Conservation (phyloP, 2,113 vertebrate genomes). For the Ciconia boyciana region DNA sequence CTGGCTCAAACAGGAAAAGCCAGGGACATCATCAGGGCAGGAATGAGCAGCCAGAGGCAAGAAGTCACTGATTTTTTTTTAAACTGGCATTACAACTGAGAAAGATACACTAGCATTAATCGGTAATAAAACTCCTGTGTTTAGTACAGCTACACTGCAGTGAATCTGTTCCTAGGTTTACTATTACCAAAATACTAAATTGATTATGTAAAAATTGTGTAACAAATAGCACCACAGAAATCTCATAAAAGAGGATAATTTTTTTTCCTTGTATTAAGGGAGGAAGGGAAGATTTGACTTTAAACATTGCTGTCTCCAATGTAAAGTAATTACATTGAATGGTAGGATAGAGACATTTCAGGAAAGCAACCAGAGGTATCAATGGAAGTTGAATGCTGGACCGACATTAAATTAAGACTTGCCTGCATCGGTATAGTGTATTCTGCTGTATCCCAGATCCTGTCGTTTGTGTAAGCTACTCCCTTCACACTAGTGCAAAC, state of each 20-base stretch:
- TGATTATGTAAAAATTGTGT: background rate
- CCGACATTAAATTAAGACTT: background rate
- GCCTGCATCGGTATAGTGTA: slow-evolving; percentile 69
- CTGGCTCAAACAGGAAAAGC: background rate
- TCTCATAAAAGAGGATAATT: background rate
- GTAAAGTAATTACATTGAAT: background rate
- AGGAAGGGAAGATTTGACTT: background rate
- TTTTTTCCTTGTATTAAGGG: background rate
- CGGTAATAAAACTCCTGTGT: background rate
- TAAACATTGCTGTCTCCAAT: background rate
- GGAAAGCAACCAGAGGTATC: background rate
- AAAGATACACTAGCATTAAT: background rate
- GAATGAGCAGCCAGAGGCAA: background rate
- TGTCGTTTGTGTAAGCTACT: slow-evolving; percentile 44
- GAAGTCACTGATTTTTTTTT: no score
- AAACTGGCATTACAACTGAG: background rate
- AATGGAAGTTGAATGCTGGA: background rate
- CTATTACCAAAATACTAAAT: background rate
- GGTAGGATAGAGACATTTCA: background rate
- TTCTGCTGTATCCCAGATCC: slow-evolving; percentile 78
- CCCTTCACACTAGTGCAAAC: slow-evolving; percentile 76
- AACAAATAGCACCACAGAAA: background rate
- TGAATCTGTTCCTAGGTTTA: background rate
- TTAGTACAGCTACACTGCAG: background rate
- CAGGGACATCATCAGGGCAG: background rate